Percentiles rank a stretch among this genome's conserved stretches.
phyloP scores from a whole-genome alignment of 2,113 vertebrate species.

The Podarcis raffonei region DNA sequence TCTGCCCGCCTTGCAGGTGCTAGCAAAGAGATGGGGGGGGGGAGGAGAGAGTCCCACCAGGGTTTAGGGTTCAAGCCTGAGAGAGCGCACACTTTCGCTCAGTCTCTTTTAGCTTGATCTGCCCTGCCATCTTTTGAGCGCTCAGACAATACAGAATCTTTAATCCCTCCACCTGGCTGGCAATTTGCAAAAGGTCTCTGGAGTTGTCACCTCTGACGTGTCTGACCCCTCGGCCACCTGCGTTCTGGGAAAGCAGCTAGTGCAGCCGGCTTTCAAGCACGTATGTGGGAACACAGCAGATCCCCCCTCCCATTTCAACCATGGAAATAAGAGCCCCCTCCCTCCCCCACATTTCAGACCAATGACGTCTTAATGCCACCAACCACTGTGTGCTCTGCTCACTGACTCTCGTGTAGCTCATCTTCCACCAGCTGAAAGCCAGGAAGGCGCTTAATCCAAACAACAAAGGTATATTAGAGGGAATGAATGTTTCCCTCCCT shows the following conservation, averaged over 20 bases:
- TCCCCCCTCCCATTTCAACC: too few relatives aligned
- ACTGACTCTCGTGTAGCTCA: too few relatives aligned
- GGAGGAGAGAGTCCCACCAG: too few relatives aligned
- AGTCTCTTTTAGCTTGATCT: neutral
- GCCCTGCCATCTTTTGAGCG: neutral
- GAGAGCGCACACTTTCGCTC: neutral
- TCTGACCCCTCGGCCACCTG: neutral
- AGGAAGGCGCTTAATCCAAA: too few relatives aligned
- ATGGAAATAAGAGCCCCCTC: too few relatives aligned
- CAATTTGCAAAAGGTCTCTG: neutral
- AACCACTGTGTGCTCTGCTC: too few relatives aligned
- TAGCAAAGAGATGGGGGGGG: neutral
- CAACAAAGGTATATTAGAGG: too few relatives aligned
- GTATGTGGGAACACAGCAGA: neutral
- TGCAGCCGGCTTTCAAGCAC: neutral
- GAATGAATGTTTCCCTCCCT: too few relatives aligned
- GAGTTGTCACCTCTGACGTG: neutral
- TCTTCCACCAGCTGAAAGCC: too few relatives aligned
- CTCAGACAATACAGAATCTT: neutral
- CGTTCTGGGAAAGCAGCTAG: too few relatives aligned
- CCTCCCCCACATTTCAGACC: neutral
- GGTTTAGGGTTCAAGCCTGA: neutral
- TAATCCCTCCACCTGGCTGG: neutral
- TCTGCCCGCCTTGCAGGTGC: too few relatives aligned
- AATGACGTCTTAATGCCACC: neutral